Evolutionary conservation across 1,140 invertebrate species (phyloP).

Genomic region (Branchinecta lynchi): DNA sequence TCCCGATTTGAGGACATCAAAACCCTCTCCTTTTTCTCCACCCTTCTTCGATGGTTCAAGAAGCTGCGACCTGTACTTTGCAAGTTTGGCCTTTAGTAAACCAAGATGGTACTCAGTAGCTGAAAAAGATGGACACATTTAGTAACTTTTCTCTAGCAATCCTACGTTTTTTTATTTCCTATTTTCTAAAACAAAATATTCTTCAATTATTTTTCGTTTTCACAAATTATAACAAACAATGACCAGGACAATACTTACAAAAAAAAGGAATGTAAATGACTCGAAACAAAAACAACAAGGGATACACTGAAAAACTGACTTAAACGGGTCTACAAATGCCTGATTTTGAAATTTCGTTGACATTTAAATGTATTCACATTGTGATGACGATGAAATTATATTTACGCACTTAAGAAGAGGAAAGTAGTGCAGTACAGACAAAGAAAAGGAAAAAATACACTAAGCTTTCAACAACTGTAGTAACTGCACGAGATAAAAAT

Average conservation of each 20-base stretch:
- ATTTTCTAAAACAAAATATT: slow-evolving; percentile 35
- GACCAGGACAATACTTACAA: slow-evolving; percentile 11
- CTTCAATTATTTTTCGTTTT: not conserved
- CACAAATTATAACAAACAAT: not conserved
- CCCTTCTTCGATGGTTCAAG: slow-evolving; percentile 82
- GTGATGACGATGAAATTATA: no score
- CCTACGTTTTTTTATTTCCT: slow-evolving; percentile 94
- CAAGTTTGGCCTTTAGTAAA: slow-evolving; percentile 92
- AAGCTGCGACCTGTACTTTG: slow-evolving; percentile 89
- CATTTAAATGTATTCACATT: no score
- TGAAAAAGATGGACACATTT: slow-evolving; percentile 32
- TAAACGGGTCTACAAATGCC: no score
- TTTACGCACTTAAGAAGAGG: no score
- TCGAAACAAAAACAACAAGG: not conserved
- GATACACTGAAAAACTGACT: not conserved
- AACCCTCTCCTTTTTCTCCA: slow-evolving; percentile 94
- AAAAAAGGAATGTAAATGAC: not conserved
- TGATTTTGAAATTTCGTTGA: no score
- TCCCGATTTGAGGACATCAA: slow-evolving; percentile 98
- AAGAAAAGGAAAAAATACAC: no score
- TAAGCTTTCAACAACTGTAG: no score
- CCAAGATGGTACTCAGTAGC: slow-evolving; percentile 99
- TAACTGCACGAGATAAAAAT: no score
- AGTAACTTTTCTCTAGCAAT: slow-evolving; percentile 78
- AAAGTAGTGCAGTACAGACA: no score